Percentiles rank a stretch among this genome's conserved stretches.
phyloP scores from a whole-genome alignment of 2,888 invertebrate genomes.

The Pyrocoelia pectoralis region DNA sequence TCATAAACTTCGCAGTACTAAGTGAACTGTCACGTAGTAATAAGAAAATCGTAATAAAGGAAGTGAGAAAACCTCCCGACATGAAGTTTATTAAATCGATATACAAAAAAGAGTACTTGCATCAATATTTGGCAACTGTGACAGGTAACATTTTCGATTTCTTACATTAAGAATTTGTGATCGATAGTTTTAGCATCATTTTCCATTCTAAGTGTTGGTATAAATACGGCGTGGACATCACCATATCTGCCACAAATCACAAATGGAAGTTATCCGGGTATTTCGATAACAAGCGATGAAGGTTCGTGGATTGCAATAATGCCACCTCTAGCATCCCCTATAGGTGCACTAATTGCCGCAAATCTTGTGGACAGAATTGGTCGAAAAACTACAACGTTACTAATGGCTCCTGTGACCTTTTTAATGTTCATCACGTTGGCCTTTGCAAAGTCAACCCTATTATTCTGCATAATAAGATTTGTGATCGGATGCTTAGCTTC shows the following conservation, averaged over 20 bases:
- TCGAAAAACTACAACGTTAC: slow-evolving; percentile 61
- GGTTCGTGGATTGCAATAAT: slow-evolving; percentile 72
- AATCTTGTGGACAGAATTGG: slow-evolving; percentile 71
- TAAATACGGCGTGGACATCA: slow-evolving; percentile 66
- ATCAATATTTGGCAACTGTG: too few species aligned
- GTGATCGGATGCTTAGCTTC: slow-evolving; percentile 65
- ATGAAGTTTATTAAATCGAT: too few species aligned
- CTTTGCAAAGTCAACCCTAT: slow-evolving; percentile 64
- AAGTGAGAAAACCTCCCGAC: too few species aligned
- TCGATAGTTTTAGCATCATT: slow-evolving; percentile 51
- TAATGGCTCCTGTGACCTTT: slow-evolving; percentile 58
- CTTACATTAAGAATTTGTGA: too few species aligned
- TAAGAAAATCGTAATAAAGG: too few species aligned
- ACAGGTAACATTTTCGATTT: too few species aligned
- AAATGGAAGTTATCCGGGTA: slow-evolving; percentile 57
- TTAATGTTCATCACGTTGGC: slow-evolving; percentile 70
- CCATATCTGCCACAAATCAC: slow-evolving; percentile 64
- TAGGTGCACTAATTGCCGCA: slow-evolving; percentile 69
- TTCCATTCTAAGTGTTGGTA: slow-evolving; percentile 50
- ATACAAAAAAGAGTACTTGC: too few species aligned
- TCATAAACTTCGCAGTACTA: too few species aligned
- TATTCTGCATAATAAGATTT: slow-evolving; percentile 61
- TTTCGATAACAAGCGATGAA: slow-evolving; percentile 62
- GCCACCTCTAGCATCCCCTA: slow-evolving; percentile 68
- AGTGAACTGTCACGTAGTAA: too few species aligned